Conservation (phyloP, 2,888 invertebrate species). For the Acheta domesticus region DNA sequence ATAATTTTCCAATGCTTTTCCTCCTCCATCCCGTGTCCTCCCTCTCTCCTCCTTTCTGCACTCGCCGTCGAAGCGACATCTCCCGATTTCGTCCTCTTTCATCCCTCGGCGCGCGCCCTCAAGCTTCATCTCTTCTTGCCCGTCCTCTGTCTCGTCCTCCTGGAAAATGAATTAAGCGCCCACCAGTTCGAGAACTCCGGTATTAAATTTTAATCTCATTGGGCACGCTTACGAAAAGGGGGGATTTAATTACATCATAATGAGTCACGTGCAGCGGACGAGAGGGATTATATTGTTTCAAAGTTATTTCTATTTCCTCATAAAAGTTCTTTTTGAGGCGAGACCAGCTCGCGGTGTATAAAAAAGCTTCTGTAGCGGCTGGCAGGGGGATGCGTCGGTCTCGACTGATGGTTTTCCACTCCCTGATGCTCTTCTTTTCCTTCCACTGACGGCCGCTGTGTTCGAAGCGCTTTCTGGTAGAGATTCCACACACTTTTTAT, state of each 20-base stretch:
- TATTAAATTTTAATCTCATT: constrained; percentile 18
- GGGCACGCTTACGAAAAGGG: neutral
- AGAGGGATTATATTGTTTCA: neutral
- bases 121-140: neutral
- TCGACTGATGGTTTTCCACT: no score
- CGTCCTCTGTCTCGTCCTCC: neutral
- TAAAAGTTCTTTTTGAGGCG: neutral
- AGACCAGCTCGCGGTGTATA: neutral
- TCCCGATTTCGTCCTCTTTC: neutral
- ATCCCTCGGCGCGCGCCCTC: neutral
- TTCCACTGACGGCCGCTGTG: no score
- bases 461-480: no score
- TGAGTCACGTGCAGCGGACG: neutral
- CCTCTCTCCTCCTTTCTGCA: neutral
- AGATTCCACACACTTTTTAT: no score
- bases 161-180: constrained; percentile 18
- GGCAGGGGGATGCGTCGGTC: no score
- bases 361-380: neutral
- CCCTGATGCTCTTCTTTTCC: no score
- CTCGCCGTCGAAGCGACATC: neutral
- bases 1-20: no score
- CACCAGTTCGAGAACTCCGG: constrained; percentile 8
- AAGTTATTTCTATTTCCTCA: constrained; percentile 8
- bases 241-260: neutral
- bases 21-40: neutral